Evolutionary conservation across 2,888 invertebrate species (phyloP).

Genomic region (Acanthosoma haemorrhoidale): DNA sequence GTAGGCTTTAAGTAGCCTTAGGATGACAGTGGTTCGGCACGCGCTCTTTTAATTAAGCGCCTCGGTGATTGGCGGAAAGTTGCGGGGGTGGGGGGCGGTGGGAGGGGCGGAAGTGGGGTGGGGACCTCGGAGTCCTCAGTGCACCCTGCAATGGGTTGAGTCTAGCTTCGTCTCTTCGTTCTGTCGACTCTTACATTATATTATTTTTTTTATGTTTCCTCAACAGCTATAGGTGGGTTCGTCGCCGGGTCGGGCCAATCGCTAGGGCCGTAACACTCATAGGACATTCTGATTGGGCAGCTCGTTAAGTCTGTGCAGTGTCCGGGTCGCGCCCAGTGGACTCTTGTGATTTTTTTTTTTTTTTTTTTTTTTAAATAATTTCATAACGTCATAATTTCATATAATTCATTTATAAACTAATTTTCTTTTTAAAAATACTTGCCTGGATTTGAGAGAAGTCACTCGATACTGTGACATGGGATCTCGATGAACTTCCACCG

Average conservation of each 20-base stretch:
- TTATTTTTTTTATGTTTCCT: no score
- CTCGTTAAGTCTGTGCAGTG: not conserved
- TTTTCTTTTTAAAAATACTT: not conserved
- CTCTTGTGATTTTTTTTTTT: not conserved
- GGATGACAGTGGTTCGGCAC: not conserved
- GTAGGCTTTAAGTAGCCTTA: not conserved
- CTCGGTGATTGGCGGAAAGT: not conserved
- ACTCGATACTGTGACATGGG: not conserved
- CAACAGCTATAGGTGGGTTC: no score
- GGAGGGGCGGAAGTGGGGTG: slow-evolving; percentile 3
- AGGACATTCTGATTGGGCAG: not conserved
- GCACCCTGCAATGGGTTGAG: slow-evolving; percentile 21
- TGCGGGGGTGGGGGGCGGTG: not conserved
- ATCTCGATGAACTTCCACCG: not conserved
- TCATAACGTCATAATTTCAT: not conserved
- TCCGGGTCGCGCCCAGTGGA: not conserved
- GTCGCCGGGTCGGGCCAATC: not conserved
- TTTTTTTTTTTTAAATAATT: no score
- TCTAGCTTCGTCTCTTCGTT: not conserved
- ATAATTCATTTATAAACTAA: not conserved
- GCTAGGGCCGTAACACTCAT: not conserved
- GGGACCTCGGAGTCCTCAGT: not conserved
- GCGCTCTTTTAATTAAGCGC: not conserved
- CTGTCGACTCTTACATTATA: no score
- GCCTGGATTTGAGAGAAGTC: no score